These are phyloP conservation scores for Decapterus maruadsi DNA, from an alignment of 2,797 vertebrate species.

Conservation along the genomic window DNA sequence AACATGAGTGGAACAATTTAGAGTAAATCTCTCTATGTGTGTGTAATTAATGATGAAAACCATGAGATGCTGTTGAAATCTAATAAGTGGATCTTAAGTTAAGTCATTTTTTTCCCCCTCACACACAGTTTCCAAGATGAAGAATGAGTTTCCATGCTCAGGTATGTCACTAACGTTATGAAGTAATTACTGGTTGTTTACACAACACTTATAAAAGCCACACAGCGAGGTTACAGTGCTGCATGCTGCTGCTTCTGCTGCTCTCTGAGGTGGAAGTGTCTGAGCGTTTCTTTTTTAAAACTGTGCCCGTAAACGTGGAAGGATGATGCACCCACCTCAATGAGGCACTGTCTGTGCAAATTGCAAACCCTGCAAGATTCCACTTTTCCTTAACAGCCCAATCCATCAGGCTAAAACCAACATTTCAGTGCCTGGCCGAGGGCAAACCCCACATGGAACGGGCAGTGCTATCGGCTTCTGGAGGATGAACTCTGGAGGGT, in stretches of 20 bases:
- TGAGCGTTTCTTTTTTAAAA: constrained; percentile 9
- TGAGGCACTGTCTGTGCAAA: constrained; percentile 40
- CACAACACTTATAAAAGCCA: background rate
- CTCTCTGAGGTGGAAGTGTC: constrained; percentile 2
- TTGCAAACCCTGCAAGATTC: constrained; percentile 46
- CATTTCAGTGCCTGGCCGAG: constrained; percentile 57
- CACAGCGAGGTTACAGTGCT: background rate
- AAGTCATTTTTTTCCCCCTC: background rate
- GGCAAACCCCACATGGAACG: constrained; percentile 52
- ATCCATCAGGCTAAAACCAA: constrained; percentile 58
- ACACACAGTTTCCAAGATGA: background rate
- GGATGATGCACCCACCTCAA: constrained; percentile 40
- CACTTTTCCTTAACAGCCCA: constrained; percentile 40
- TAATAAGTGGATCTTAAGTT: background rate
- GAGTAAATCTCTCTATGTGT: background rate
- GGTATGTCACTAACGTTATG: background rate
- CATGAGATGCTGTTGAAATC: background rate
- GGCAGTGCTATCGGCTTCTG: constrained; percentile 42
- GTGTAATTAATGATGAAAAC: background rate
- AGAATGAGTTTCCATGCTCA: background rate
- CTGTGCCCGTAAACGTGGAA: constrained; percentile 12
- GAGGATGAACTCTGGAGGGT: constrained; percentile 54
- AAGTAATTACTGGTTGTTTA: constrained; percentile 11
- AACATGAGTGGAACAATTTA: background rate
- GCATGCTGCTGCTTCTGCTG: background rate